Evolutionary conservation across 2,888 invertebrate species (phyloP).

Genomic region (Amphipoea lucens): DNA sequence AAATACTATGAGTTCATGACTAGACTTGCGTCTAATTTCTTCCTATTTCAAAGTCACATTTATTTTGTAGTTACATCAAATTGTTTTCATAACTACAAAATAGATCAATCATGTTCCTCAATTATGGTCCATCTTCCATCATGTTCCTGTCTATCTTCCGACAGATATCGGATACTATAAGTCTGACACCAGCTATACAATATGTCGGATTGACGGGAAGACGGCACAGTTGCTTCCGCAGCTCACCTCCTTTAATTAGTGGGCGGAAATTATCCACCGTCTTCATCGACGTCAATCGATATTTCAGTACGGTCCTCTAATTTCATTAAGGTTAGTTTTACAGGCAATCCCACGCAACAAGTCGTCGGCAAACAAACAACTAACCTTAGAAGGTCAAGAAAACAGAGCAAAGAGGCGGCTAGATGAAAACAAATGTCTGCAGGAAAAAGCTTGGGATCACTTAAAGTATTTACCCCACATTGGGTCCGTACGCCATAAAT

Average conservation of each 20-base stretch:
- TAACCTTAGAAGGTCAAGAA: constrained; percentile 32
- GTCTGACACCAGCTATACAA: constrained; percentile 7
- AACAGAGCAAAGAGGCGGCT: constrained; percentile 39
- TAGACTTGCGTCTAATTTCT: not conserved
- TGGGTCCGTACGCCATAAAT: constrained; percentile 32
- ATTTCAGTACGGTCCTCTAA: not conserved
- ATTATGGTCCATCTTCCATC: not conserved
- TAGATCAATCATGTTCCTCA: not conserved
- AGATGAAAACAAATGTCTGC: constrained; percentile 60
- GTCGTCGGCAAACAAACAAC: constrained; percentile 39
- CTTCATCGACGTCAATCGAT: constrained; percentile 36
- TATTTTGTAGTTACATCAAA: not conserved
- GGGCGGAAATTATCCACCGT: constrained; percentile 50
- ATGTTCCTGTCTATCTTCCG: constrained; percentile 9
- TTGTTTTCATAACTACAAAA: not conserved
- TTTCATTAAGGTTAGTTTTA: not conserved
- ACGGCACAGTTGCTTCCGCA: constrained; percentile 4
- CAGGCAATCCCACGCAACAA: constrained; percentile 49
- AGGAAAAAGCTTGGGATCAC: constrained; percentile 50
- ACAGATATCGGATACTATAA: constrained; percentile 19
- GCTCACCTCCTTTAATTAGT: constrained; percentile 23
- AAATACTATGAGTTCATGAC: not conserved
- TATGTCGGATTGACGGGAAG: constrained; percentile 23
- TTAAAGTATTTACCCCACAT: constrained; percentile 53
- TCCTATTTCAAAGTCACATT: not conserved